Evolutionary conservation across 2,797 vertebrate genomes (phyloP).

Genomic region (Chiloscyllium punctatum): DNA sequence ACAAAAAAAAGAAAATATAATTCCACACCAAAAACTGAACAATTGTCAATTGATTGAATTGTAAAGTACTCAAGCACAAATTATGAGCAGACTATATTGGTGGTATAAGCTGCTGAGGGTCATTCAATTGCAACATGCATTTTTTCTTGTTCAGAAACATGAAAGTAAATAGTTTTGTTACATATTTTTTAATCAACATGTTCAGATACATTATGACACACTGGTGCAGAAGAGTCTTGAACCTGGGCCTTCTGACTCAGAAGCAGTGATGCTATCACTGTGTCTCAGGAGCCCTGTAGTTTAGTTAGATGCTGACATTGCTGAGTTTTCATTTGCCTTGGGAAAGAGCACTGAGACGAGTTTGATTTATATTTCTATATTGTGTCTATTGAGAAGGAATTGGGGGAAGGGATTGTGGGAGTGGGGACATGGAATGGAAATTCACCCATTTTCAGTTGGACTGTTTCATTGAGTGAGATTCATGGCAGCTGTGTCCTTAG

Average conservation of each 20-base stretch:
- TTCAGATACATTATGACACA: too few relatives aligned
- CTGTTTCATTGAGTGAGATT: too few relatives aligned
- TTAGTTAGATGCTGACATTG: neutral
- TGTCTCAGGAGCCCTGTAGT: neutral
- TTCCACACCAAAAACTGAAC: neutral
- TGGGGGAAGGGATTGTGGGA: too few relatives aligned
- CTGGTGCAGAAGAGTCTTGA: too few relatives aligned
- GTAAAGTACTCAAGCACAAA: neutral
- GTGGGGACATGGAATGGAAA: too few relatives aligned
- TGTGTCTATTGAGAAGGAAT: too few relatives aligned
- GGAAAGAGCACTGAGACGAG: neutral
- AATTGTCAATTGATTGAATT: neutral
- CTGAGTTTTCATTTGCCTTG: neutral
- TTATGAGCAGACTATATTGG: neutral
- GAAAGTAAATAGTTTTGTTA: neutral
- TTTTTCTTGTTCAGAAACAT: neutral
- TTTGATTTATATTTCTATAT: too few relatives aligned
- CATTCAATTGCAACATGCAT: neutral
- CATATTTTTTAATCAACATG: too few relatives aligned
- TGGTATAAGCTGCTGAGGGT: neutral
- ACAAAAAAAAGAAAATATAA: neutral
- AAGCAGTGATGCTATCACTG: too few relatives aligned
- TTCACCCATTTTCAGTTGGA: too few relatives aligned
- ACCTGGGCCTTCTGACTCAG: too few relatives aligned
- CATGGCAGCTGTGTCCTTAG: too few relatives aligned